Percentiles rank a stretch among this genome's conserved stretches.
Evolutionary conservation across 2,113 vertebrate genomes (phyloP).

Genomic region (Anoura caudifer): DNA sequence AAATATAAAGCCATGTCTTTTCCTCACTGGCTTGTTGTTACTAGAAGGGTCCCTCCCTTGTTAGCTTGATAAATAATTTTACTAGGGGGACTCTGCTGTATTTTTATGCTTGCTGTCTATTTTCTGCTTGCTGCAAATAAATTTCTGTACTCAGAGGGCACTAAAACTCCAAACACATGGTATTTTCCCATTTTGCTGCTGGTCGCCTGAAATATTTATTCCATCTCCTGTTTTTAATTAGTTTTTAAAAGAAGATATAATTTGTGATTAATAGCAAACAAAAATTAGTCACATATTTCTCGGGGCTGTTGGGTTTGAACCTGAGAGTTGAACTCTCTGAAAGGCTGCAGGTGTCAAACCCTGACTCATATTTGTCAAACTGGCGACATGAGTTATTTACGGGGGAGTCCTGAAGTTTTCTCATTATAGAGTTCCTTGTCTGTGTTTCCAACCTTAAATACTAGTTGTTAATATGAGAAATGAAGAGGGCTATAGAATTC

Average conservation of each 20-base stretch:
- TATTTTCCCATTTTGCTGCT: conserved; percentile 83
- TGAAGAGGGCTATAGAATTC: conserved; percentile 14
- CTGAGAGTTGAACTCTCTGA: background rate
- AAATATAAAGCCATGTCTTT: conserved; percentile 97
- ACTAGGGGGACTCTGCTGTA: conserved; percentile 96
- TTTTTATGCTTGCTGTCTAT: conserved; percentile 97
- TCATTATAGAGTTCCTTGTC: conserved; percentile 44
- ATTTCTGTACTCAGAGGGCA: conserved; percentile 95
- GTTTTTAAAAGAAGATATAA: conserved; percentile 64
- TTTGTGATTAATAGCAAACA: conserved; percentile 8
- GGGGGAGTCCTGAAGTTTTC: conserved; percentile 48
- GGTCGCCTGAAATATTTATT: conserved; percentile 85
- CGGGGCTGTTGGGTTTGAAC: background rate
- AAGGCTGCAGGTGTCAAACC: background rate
- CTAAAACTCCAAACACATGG: conserved; percentile 90
- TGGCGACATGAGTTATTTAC: conserved; percentile 54
- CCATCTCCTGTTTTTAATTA: conserved; percentile 81
- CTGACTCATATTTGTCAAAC: conserved; percentile 30
- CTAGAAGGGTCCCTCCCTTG: conserved; percentile 94
- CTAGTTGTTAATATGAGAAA: conserved; percentile 28
- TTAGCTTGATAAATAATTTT: conserved; percentile 99
- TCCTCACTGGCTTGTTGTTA: conserved; percentile 89
- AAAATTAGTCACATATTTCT: background rate
- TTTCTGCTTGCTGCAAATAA: conserved; percentile 98
- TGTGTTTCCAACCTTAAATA: conserved; percentile 45